A percentile compares a stretch with the other conserved stretches of the same genome.
Conservation (phyloP, 2,888 invertebrate genomes). For the Troides helena region DNA sequence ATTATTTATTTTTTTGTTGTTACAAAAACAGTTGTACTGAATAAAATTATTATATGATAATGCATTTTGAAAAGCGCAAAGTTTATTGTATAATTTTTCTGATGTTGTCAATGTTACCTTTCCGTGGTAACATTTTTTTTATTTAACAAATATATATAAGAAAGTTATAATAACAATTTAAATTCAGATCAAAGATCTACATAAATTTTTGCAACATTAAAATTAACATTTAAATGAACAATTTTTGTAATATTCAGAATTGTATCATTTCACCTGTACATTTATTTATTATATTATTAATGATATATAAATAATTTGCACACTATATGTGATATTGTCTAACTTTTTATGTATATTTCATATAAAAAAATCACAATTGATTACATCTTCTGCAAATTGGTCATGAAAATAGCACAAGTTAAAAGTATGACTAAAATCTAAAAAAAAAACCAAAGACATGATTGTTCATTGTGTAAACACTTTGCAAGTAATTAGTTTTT, state of each 20-base stretch:
- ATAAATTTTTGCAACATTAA: not conserved
- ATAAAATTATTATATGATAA: conserved; percentile 7
- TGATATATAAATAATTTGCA: not conserved
- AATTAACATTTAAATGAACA: conserved; percentile 7
- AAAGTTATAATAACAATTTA: not conserved
- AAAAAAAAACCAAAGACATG: conserved; percentile 23
- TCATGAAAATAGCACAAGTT: conserved; percentile 28
- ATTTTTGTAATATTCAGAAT: not conserved
- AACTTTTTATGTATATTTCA: not conserved
- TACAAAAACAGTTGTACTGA: not conserved
- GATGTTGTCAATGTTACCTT: no score
- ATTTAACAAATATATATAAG: no score
- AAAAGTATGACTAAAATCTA: conserved; percentile 5
- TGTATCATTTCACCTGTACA: not conserved
- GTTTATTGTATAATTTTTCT: no score
- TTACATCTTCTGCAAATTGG: not conserved
- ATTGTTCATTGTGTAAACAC: conserved; percentile 6
- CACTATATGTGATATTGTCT: not conserved
- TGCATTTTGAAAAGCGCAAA: conserved; percentile 7
- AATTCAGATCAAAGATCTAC: not conserved
- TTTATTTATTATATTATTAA: not conserved
- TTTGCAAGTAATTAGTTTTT: conserved; percentile 20
- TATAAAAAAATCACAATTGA: not conserved
- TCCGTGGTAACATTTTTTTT: no score
- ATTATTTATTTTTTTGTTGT: not conserved